Conservation (phyloP, 2,113 vertebrate genomes). For the Caranx melampygus region DNA sequence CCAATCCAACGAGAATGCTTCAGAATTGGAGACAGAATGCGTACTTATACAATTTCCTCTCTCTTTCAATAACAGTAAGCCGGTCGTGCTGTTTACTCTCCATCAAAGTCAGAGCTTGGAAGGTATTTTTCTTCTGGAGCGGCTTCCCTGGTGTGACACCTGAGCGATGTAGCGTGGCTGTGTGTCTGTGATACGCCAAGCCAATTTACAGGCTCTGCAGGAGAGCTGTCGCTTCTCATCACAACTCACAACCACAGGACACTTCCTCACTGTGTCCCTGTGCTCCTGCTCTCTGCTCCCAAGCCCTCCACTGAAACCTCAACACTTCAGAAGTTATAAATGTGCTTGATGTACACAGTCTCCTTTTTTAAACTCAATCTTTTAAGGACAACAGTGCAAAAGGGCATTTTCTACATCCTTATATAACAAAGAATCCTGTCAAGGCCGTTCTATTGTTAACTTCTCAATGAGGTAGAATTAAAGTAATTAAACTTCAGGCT, state of each 20-base stretch:
- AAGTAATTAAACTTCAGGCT: conserved; percentile 2
- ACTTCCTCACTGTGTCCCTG: conserved; percentile 70
- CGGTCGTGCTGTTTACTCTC: conserved; percentile 76
- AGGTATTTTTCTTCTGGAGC: conserved; percentile 78
- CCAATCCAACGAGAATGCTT: conserved; percentile 35
- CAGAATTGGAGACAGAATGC: conserved; percentile 45
- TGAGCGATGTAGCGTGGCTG: conserved; percentile 82
- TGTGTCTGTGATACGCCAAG: conserved; percentile 83
- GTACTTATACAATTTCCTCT: conserved; percentile 66
- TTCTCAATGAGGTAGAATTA: not conserved
- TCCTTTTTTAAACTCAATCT: conserved; percentile 5
- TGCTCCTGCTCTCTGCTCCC: conserved; percentile 64
- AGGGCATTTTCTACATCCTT: not conserved
- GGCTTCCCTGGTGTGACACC: conserved; percentile 81
- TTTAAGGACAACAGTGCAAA: conserved; percentile 6
- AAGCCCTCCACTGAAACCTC: conserved; percentile 56
- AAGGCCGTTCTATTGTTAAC: not conserved
- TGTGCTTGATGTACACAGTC: conserved; percentile 39
- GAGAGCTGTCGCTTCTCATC: conserved; percentile 81
- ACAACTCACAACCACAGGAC: conserved; percentile 79
- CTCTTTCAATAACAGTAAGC: conserved; percentile 76
- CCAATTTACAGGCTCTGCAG: conserved; percentile 82
- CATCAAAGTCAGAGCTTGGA: conserved; percentile 80
- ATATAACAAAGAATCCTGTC: not conserved
- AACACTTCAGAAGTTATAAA: conserved; percentile 60